phyloP scores from a whole-genome alignment of 2,113 vertebrate genomes.

The Calypte anna region DNA sequence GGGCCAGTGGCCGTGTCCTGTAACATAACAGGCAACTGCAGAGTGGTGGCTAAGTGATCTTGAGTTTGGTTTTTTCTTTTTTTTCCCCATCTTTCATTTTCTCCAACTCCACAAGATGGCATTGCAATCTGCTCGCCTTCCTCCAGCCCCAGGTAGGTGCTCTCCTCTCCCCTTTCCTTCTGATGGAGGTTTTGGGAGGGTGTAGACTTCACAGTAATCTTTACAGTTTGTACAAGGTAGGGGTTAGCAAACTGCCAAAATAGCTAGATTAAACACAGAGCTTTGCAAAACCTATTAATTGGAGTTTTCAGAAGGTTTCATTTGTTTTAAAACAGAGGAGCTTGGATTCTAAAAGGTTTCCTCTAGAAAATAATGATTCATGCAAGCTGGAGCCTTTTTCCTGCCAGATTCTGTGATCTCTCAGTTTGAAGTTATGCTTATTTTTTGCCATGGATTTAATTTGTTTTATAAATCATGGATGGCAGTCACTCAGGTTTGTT shows the following conservation, averaged over 20 bases:
- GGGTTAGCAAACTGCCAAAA: not conserved
- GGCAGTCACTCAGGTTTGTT: constrained; percentile 32
- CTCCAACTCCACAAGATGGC: constrained; percentile 64
- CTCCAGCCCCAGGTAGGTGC: not conserved
- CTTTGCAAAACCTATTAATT: not conserved
- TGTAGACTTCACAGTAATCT: too few relatives aligned
- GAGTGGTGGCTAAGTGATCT: not conserved
- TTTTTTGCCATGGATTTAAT: constrained; percentile 36
- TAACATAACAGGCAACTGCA: rapidly evolving
- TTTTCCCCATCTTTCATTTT: not conserved
- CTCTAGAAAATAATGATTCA: constrained; percentile 37
- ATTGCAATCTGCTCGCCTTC: constrained; percentile 39
- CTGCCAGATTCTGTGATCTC: not conserved
- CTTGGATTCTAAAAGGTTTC: not conserved
- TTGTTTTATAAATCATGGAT: constrained; percentile 17
- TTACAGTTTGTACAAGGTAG: not conserved
- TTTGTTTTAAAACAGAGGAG: constrained; percentile 12
- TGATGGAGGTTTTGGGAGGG: not conserved
- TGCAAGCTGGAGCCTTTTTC: not conserved
- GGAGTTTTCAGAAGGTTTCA: not conserved
- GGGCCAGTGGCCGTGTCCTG: not conserved
- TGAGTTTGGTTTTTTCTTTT: too few relatives aligned
- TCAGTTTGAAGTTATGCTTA: not conserved
- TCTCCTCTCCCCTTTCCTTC: not conserved
- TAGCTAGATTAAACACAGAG: not conserved